A percentile compares a stretch with the other conserved stretches of the same genome.
phyloP scores from a whole-genome alignment of 53 echinoderm and acorn worm genomes.

The Echinometra lucunter region DNA sequence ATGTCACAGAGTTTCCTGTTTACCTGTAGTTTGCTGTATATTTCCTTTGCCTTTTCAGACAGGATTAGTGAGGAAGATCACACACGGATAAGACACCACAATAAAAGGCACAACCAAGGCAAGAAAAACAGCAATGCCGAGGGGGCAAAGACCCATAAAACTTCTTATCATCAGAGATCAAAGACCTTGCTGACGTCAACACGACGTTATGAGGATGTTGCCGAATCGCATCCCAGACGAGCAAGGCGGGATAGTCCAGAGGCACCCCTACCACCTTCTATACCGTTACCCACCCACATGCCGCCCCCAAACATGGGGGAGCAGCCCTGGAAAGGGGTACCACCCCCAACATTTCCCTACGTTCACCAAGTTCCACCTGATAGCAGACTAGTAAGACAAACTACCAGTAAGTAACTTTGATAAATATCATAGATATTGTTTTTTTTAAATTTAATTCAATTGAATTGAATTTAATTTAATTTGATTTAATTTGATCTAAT shows the following conservation, averaged over 20 bases:
- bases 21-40: not conserved
- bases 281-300: not conserved
- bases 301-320: not conserved
- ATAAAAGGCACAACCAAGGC: not conserved
- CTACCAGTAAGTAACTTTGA: slow-evolving; percentile 17
- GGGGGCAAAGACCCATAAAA: not conserved
- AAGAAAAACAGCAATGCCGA: not conserved
- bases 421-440: too few relatives aligned
- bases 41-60: not conserved
- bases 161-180: not conserved
- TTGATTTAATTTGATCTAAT: too few relatives aligned
- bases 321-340: not conserved
- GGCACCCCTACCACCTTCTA: not conserved
- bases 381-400: not conserved
- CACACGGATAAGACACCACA: not conserved
- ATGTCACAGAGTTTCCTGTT: too few relatives aligned
- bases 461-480: too few relatives aligned
- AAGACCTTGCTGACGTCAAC: not conserved
- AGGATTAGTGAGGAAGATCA: not conserved
- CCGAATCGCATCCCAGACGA: not conserved
- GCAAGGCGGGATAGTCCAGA: not conserved
- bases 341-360: not conserved
- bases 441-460: too few relatives aligned
- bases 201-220: not conserved
- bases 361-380: not conserved